phyloP scores from a whole-genome alignment of 2,797 vertebrate species.

The Diplodus puntazzo region DNA sequence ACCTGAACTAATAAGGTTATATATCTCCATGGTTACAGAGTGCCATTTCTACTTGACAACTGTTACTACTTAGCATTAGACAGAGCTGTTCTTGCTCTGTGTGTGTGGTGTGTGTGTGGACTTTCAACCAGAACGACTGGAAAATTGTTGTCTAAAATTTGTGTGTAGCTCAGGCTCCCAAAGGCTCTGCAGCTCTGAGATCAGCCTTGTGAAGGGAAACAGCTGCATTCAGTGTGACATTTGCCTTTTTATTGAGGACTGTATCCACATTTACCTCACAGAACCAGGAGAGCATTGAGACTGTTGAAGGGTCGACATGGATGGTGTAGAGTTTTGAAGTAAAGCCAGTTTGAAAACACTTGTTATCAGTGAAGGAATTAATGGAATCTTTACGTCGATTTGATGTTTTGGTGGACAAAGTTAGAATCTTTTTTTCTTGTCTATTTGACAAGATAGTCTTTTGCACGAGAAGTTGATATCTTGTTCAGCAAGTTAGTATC shows the following conservation, averaged over 20 bases:
- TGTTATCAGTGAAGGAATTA: not conserved
- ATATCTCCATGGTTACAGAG: constrained; percentile 80
- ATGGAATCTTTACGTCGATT: not conserved
- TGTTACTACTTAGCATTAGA: constrained; percentile 78
- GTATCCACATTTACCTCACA: not conserved
- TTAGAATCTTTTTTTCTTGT: too few species aligned
- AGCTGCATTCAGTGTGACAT: not conserved
- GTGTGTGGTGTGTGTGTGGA: constrained; percentile 68
- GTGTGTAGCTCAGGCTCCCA: constrained; percentile 43
- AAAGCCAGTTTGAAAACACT: not conserved
- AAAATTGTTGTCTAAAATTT: constrained; percentile 37
- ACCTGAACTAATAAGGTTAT: constrained; percentile 77
- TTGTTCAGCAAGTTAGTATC: too few species aligned
- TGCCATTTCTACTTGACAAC: constrained; percentile 82
- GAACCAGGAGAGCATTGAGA: not conserved
- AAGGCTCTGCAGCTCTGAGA: constrained; percentile 40
- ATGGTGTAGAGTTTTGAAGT: not conserved
- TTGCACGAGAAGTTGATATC: too few species aligned
- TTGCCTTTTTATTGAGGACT: not conserved
- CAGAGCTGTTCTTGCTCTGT: constrained; percentile 67
- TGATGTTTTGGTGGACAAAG: too few species aligned
- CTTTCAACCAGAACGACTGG: constrained; percentile 56
- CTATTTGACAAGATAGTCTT: too few species aligned
- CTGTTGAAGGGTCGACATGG: too few species aligned
- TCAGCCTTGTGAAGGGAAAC: constrained; percentile 8